A percentile compares a stretch with the other conserved stretches of the same genome.
phyloP scores from a whole-genome alignment of 2,888 invertebrate species.

The Hirtodrosophila confusa region DNA sequence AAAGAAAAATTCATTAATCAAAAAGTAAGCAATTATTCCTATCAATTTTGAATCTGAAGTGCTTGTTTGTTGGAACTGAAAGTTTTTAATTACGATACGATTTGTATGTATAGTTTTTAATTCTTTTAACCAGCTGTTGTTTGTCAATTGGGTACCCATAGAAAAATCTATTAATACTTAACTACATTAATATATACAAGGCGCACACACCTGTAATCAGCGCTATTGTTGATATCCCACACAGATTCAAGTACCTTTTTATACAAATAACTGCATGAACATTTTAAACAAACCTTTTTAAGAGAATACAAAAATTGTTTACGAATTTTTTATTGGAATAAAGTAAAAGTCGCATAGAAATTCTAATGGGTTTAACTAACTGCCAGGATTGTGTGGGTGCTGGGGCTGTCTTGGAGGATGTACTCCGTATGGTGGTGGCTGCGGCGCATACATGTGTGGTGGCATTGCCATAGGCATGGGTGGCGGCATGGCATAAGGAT shows the following conservation, averaged over 20 bases:
- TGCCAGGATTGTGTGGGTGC: constrained; percentile 33
- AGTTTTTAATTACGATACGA: no score
- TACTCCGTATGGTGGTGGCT: constrained; percentile 21
- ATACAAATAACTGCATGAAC: constrained; percentile 55
- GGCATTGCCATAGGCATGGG: constrained; percentile 30
- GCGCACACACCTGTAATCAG: constrained; percentile 49
- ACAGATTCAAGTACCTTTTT: constrained; percentile 73
- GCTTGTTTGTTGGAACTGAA: no score
- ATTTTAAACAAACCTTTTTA: constrained; percentile 54
- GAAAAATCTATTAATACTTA: constrained; percentile 4
- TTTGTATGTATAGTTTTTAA: background rate
- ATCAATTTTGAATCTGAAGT: no score
- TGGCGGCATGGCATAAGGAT: constrained; percentile 47
- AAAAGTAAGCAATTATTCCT: no score
- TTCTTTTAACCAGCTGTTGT: background rate
- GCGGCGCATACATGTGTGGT: constrained; percentile 44
- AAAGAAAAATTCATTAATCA: no score
- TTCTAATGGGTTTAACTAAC: constrained; percentile 8
- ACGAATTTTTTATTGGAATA: constrained; percentile 55
- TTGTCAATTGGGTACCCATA: constrained; percentile 50
- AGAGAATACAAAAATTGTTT: constrained; percentile 44
- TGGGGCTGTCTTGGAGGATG: constrained; percentile 22
- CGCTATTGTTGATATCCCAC: constrained; percentile 57
- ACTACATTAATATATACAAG: constrained; percentile 39
- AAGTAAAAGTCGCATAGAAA: constrained; percentile 22